Evolutionary conservation across 2,888 invertebrate genomes (phyloP), one percentile per base, ranked within the genome.

Genomic region (Mimas tiliae): DNA sequence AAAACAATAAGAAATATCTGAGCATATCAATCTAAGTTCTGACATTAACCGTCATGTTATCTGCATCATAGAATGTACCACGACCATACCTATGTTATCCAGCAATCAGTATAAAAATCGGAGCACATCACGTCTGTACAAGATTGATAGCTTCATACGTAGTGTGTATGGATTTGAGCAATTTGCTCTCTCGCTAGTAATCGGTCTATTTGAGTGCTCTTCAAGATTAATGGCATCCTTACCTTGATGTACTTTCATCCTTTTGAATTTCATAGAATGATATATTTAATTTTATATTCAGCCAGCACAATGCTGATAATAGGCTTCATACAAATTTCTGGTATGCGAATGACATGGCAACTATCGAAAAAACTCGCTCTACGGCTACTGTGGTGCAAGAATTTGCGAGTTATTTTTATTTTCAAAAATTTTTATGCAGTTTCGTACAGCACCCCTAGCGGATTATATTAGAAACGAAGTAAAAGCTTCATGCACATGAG

Each of bases 101-200:
- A 48, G 19, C 47, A 55, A 55, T 55, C 53, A 47, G 8, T 65
- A 55, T 65, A 55, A 53, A 55, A 55, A 65, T 42, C 42, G 12
- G 27, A 47, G 19, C 58, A 48, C 47, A 65, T 58, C 58, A 58
- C 58, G 58, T 48, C 58, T 47, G 47, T n/a, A 42, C 48, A 65
- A 63, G 67, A 67, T 67, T 48, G 50, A 67, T 67, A 55, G 42
- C 50, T 58, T 42, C 42, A 64, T 64, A 53, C 65, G 52, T 63
- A 64, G 64, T 70, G 67, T 64, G 67, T 70, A 70, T 72, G 68
- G 70, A 75, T 73, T 69, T 62, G 62, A 69, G 68, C 76, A 79
- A 78, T 78, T 77, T 77, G 73, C 74, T 74, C 64, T 65, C 63
- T 53, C 42, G 64, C 71, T 38, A 11, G 65, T 62, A 65, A 70